These are phyloP conservation scores for Cataglyphis cursor DNA, from an alignment of 2,888 invertebrate genomes.

Conservation along the genomic window DNA sequence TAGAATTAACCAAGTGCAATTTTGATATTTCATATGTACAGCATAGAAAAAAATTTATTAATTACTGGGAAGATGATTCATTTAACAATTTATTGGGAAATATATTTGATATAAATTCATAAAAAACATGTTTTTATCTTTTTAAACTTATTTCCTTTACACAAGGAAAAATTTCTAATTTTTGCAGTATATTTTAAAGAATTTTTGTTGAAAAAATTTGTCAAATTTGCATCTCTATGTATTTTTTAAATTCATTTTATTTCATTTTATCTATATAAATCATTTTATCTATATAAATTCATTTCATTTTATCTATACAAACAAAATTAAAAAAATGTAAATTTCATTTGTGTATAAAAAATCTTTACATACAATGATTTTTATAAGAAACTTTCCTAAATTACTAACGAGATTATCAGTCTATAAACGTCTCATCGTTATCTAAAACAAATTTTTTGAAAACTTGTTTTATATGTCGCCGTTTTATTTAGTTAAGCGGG, in stretches of 20 bases:
- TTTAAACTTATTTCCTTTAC: background rate
- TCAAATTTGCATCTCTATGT: background rate
- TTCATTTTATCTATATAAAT: too few relatives aligned
- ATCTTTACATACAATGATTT: background rate
- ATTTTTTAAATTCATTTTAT: background rate
- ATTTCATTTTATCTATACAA: too few relatives aligned
- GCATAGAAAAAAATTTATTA: constrained; percentile 39
- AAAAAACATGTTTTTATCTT: background rate
- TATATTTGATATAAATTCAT: constrained; percentile 66
- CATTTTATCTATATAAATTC: too few relatives aligned
- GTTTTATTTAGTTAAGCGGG: constrained; percentile 13
- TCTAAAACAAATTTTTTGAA: background rate
- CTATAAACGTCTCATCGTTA: background rate
- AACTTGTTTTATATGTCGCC: background rate
- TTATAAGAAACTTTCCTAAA: background rate
- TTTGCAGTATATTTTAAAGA: background rate
- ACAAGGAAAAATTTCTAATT: background rate
- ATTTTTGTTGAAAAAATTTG: background rate
- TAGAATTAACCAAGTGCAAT: constrained; percentile 59
- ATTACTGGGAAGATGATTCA: constrained; percentile 59
- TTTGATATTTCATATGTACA: constrained; percentile 36
- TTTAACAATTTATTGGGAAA: constrained; percentile 67
- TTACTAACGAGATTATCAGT: background rate
- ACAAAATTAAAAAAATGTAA: background rate
- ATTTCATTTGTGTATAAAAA: background rate